Evolutionary conservation across 2,113 vertebrate genomes (phyloP), one percentile per base, ranked within the genome.

Genomic region (Saccopteryx bilineata): DNA sequence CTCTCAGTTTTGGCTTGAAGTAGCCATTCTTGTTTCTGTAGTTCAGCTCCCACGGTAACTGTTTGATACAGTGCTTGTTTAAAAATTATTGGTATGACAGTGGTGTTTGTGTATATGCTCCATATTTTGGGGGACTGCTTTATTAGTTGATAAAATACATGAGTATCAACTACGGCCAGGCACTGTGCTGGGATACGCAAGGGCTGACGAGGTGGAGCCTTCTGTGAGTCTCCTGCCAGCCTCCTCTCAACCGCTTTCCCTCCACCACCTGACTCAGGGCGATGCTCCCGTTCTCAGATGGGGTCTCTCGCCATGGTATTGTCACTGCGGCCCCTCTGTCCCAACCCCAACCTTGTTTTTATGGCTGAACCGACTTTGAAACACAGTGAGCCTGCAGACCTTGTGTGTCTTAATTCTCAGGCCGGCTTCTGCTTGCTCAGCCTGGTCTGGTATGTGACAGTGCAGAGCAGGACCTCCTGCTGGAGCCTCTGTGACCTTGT

Each of bases 321-420:
- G 81, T 95, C 48, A 13, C 94, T 6, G 0, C 80, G 56, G 86
- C 84, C 93, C 69, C 90, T 89, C 28, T 0, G 86, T 76, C 56
- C 74, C 50, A 33, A 2, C 24, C 17, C 79, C 80, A 10, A 3
- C 56, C 75, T 78, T 17, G 8, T 94, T 97, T 78, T 84, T 81
- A 93, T 48, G 78, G 91, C 75, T 19, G 6, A 96, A 85, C 78
- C 66, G 74, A 96, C 96, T 79, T 93, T 21, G 12, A 80, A 93
- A 97, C 78, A 93, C 72, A 81, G 71, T 0, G 10, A 90, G 87
- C 95, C 84, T 28, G 63, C 90, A 94, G 96, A 94, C 83, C 88
- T 97, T 14, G 82, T 97, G 81, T 96, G 97, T 97, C 96, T 97
- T 96, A 90, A 93, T 58, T 93, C 69, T 86, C 60, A 26, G 66